phyloP scores from a whole-genome alignment of 2,888 invertebrate species.

The Tineola bisselliella region DNA sequence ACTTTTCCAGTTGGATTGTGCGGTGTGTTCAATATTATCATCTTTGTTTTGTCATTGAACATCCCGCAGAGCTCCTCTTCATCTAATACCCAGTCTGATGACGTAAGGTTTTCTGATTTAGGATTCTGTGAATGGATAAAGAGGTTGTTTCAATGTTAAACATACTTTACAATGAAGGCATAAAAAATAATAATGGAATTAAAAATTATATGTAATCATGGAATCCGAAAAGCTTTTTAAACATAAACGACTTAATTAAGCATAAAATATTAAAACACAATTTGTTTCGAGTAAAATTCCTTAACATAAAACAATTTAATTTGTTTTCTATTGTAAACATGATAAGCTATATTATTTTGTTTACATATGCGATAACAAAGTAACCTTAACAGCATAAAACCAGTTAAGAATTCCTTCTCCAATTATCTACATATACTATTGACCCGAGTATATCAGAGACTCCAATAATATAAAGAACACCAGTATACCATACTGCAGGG shows the following conservation, averaged over 20 bases:
- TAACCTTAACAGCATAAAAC: background rate
- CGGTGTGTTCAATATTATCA: slow-evolving; percentile 96
- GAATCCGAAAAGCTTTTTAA: too few species aligned
- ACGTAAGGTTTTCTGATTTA: slow-evolving; percentile 53
- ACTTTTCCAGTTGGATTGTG: slow-evolving; percentile 98
- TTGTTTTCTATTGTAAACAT: too few species aligned
- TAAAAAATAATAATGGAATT: background rate
- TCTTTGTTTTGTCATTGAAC: slow-evolving; percentile 91
- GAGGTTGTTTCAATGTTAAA: too few species aligned
- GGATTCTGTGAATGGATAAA: background rate
- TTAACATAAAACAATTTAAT: too few species aligned
- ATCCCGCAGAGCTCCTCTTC: slow-evolving; percentile 78
- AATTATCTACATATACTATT: background rate
- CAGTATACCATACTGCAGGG: too few species aligned
- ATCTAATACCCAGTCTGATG: slow-evolving; percentile 92
- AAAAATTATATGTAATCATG: background rate
- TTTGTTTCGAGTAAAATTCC: too few species aligned
- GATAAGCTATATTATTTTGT: background rate
- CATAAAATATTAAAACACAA: too few species aligned
- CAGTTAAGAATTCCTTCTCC: background rate
- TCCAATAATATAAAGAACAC: too few species aligned
- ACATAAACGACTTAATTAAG: too few species aligned
- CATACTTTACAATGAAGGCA: too few species aligned
- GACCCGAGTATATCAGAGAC: too few species aligned
- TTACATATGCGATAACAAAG: too few species aligned